A percentile compares a stretch with the other conserved stretches of the same genome.
Conservation (phyloP, 2,113 vertebrate genomes). For the Brienomyrus brachyistius region DNA sequence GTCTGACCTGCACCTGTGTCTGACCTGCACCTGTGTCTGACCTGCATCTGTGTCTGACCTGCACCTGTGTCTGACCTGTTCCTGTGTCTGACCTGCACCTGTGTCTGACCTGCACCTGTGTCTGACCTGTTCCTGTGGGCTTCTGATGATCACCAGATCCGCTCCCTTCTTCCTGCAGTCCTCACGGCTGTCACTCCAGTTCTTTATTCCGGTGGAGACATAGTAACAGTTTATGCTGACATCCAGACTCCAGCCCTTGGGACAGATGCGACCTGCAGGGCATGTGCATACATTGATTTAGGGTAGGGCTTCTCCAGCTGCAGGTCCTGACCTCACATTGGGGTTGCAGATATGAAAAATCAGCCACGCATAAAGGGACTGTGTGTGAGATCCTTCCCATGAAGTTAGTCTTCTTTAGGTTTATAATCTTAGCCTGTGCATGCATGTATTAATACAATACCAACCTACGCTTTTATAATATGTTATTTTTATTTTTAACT, state of each 20-base stretch:
- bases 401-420: background rate
- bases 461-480: background rate
- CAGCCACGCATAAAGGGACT: background rate
- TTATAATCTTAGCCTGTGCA: background rate
- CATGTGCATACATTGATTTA: background rate
- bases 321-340: background rate
- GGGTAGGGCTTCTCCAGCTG: background rate
- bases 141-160: slow-evolving; percentile 35
- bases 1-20: no score
- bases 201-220: background rate
- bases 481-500: background rate
- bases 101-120: background rate
- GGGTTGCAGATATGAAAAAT: background rate
- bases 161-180: slow-evolving; percentile 28
- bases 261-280: slow-evolving; percentile 19
- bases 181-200: slow-evolving; percentile 21
- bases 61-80: no score
- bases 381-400: background rate
- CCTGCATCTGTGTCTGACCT: no score
- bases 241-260: slow-evolving; percentile 22
- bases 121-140: background rate
- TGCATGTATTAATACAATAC: background rate
- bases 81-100: no score
- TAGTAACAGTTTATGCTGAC: slow-evolving; percentile 26
- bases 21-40: no score